Evolutionary conservation across 2,888 invertebrate species (phyloP).

Genomic region (Drosophila pegasa): DNA sequence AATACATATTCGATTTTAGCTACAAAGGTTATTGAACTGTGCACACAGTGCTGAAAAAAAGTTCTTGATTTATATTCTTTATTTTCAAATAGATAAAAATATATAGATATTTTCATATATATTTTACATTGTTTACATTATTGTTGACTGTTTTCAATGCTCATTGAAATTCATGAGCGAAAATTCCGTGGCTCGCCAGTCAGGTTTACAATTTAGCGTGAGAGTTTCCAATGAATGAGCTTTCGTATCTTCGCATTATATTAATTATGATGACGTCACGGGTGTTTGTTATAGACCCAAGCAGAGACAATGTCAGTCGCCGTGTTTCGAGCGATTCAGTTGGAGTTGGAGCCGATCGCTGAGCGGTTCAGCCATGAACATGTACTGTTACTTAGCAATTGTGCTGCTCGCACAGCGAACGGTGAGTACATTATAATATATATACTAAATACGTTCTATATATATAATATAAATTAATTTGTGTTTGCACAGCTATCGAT

Average conservation of each 20-base stretch:
- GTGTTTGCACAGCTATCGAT: conserved; percentile 44
- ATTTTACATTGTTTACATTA: not conserved
- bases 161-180: not conserved
- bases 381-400: conserved; percentile 13
- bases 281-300: conserved; percentile 19
- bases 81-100: not conserved
- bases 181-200: conserved; percentile 13
- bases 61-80: no score
- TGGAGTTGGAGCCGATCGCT: conserved; percentile 46
- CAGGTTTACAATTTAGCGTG: conserved; percentile 46
- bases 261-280: conserved; percentile 75
- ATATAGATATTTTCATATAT: not conserved
- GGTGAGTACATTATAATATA: conserved; percentile 34
- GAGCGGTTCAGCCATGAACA: conserved; percentile 52
- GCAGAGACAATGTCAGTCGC: conserved; percentile 33
- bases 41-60: no score
- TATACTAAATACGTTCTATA: not conserved
- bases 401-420: conserved; percentile 20
- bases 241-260: conserved; percentile 38
- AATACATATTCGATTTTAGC: no score
- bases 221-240: conserved; percentile 55
- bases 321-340: conserved; percentile 43
- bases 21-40: no score
- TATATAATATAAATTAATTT: not conserved
- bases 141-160: not conserved